A percentile compares a stretch with the other conserved stretches of the same genome.
These are phyloP conservation scores for Philopedon plagiatum DNA, from an alignment of 2,888 invertebrate genomes.

Conservation along the genomic window DNA sequence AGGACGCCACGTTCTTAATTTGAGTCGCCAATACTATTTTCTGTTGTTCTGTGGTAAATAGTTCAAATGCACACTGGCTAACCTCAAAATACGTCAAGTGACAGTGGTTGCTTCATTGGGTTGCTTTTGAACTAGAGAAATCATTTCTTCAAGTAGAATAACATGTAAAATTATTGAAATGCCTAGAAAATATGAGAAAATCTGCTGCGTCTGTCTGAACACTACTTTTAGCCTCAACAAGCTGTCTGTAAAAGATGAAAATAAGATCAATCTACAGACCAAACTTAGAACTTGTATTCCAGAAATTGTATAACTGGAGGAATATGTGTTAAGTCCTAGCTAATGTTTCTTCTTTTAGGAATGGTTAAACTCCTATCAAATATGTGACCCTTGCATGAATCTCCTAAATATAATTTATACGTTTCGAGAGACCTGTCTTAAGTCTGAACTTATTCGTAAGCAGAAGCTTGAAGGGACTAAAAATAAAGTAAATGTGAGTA, in stretches of 20 bases:
- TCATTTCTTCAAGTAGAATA: background rate
- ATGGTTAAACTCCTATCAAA: slow-evolving; percentile 52
- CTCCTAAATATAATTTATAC: slow-evolving; percentile 54
- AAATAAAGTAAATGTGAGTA: slow-evolving; percentile 16
- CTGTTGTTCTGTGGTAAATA: background rate
- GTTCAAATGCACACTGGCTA: background rate
- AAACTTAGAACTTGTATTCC: slow-evolving; percentile 53
- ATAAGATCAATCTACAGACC: slow-evolving; percentile 45
- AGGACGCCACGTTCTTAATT: too few relatives aligned
- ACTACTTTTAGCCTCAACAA: slow-evolving; percentile 48
- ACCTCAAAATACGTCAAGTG: background rate
- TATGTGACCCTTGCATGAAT: slow-evolving; percentile 56
- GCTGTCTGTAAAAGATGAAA: slow-evolving; percentile 52
- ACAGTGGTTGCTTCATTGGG: background rate
- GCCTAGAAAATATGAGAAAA: slow-evolving; percentile 21
- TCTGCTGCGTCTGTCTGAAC: slow-evolving; percentile 56
- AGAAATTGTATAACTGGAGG: too few relatives aligned
- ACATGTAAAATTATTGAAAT: slow-evolving; percentile 8
- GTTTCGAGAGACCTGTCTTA: slow-evolving; percentile 56
- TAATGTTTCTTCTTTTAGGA: slow-evolving; percentile 47
- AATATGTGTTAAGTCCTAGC: slow-evolving; percentile 40
- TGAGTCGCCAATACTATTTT: too few relatives aligned
- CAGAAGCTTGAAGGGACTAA: slow-evolving; percentile 20
- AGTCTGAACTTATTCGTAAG: slow-evolving; percentile 53
- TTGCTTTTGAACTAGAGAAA: background rate